These are phyloP conservation scores for Caenorhabditis sulstoni DNA, from an alignment of 2,888 invertebrate genomes.

Conservation along the genomic window DNA sequence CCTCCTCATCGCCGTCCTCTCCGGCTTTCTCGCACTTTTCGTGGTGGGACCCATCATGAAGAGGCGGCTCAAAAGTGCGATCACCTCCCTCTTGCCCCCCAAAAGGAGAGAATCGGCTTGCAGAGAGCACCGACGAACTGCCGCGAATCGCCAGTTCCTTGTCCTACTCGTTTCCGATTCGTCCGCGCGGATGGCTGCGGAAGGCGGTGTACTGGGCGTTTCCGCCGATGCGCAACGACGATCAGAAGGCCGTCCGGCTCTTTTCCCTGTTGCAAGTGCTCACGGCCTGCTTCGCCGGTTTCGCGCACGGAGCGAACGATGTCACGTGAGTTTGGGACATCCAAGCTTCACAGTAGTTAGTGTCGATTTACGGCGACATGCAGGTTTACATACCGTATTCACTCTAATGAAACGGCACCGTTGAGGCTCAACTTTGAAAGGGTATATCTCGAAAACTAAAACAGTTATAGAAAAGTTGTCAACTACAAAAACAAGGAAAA, in stretches of 20 bases:
- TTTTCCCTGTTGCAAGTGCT: slow-evolving; percentile 96
- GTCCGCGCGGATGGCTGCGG: slow-evolving; percentile 32
- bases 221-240: slow-evolving; percentile 60
- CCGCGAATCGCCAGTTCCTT: slow-evolving; percentile 21
- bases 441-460: too few relatives aligned
- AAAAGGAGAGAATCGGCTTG: neutral
- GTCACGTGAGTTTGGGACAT: slow-evolving; percentile 88
- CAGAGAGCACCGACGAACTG: neutral
- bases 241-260: slow-evolving; percentile 81
- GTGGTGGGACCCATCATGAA: slow-evolving; percentile 49
- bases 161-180: slow-evolving; percentile 22
- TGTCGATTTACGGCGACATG: too few relatives aligned
- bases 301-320: slow-evolving; percentile 98
- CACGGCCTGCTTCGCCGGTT: slow-evolving; percentile 97
- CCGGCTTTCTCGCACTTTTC: slow-evolving; percentile 47
- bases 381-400: too few relatives aligned
- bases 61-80: slow-evolving; percentile 41
- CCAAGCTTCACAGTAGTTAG: too few relatives aligned
- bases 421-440: too few relatives aligned
- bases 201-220: slow-evolving; percentile 49
- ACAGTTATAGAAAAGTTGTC: too few relatives aligned
- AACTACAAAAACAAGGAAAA: too few relatives aligned
- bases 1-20: slow-evolving; percentile 85
- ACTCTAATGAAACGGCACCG: too few relatives aligned
- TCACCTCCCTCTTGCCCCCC: neutral